Conservation (phyloP, 2,888 invertebrate genomes). For the Troides helena region DNA sequence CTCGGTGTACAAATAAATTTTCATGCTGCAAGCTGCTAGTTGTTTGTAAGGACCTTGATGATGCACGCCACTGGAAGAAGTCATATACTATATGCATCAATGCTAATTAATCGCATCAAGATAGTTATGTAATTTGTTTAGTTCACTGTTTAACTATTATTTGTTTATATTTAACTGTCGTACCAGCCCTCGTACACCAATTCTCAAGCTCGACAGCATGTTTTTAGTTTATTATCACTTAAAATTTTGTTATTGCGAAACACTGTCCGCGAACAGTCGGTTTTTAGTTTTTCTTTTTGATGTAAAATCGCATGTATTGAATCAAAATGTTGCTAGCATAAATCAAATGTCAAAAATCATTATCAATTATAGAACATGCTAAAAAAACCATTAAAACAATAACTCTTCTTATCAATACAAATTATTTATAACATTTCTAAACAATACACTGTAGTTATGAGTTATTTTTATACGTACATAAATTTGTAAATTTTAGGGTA, state of each 20-base stretch:
- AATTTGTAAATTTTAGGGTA: no score
- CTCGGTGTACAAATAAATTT: slow-evolving; percentile 90
- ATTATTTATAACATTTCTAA: no score
- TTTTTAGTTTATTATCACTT: slow-evolving; percentile 40
- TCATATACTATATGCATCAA: not conserved
- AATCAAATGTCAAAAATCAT: not conserved
- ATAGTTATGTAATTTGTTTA: slow-evolving; percentile 60
- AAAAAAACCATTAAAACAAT: not conserved
- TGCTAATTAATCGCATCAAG: slow-evolving; percentile 40
- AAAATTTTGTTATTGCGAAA: slow-evolving; percentile 56
- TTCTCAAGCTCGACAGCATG: slow-evolving; percentile 72
- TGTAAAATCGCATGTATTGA: not conserved
- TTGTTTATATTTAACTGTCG: slow-evolving; percentile 37
- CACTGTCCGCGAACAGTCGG: slow-evolving; percentile 63
- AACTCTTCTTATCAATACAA: no score
- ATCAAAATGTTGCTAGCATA: slow-evolving; percentile 7
- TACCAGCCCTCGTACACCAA: slow-evolving; percentile 70
- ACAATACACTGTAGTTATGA: no score
- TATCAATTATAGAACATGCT: not conserved
- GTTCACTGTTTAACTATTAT: slow-evolving; percentile 14
- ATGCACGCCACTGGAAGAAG: slow-evolving; percentile 73
- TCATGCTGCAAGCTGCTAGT: slow-evolving; percentile 80
- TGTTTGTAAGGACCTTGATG: slow-evolving; percentile 80
- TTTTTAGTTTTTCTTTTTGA: slow-evolving; percentile 13
- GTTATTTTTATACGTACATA: no score